Evolutionary conservation across 2,113 vertebrate genomes (phyloP), one percentile per base, ranked within the genome.

Genomic region (Scytalopus superciliaris): DNA sequence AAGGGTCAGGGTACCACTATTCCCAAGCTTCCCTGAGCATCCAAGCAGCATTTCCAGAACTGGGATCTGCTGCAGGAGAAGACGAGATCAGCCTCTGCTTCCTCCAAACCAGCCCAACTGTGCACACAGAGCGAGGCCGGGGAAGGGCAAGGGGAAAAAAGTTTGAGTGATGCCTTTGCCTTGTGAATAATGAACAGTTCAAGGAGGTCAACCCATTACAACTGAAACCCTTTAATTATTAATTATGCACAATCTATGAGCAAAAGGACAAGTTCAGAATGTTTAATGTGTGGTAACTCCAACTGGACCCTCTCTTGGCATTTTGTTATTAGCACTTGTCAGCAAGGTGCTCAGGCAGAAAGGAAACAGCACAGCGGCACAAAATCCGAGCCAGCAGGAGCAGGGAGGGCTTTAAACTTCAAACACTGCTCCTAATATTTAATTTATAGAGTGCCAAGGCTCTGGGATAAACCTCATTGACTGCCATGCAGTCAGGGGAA

Each of bases 191-290:
- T 99, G 98, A 99, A 98, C 96, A 97, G 99, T 98, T 99, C 99
- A 99, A 95, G 97, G 97, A 97, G 99, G 99, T 99, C 98, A 99
- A 99, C 98, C 99, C 98, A 98, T 99, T 99, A 99, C 98, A 98
- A 98, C 85, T 82, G 97, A 97, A 98, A 96, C 98, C 97, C 97
- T 98, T 99, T 99, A 99, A 99, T 99, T 99, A 99, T 99, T 99
- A 99, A 99, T 99, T 99, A 99, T 98, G 98, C 98, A 98, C 98
- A 98, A 99, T 98, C 98, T 98, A 98, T 97, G 98, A 98, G 98
- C 98, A 98, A 98, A 98, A 98, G 98, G 98, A 99, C 98, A 98
- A 97, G 98, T 98, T 98, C 97, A 98, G 98, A 98, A 98, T 98
- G 98, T 98, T 98, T 98, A 98, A 98, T 98, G 96, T 55, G 96